phyloP scores from a whole-genome alignment of 2,113 vertebrate species.

The Anoplopoma fimbria region DNA sequence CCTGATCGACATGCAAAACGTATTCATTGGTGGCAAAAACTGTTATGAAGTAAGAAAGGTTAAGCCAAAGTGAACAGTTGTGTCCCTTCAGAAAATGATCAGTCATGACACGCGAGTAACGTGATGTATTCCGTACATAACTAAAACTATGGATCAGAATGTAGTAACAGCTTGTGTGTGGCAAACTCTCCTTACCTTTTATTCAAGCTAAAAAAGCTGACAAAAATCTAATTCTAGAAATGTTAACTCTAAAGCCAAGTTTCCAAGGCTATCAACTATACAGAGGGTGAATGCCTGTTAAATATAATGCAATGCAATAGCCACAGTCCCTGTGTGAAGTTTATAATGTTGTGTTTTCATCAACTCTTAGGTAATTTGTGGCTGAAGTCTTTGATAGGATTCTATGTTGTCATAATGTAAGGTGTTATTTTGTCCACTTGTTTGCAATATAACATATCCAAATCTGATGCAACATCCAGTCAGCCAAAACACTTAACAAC shows the following conservation, averaged over 20 bases:
- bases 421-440: neutral
- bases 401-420: neutral
- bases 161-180: neutral
- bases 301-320: neutral
- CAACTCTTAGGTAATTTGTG: neutral
- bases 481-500: neutral
- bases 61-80: neutral
- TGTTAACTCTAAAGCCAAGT: neutral
- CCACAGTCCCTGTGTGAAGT: neutral
- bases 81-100: no score
- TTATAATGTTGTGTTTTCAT: neutral
- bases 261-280: neutral
- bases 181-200: neutral
- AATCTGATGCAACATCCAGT: neutral
- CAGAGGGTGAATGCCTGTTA: neutral
- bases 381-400: neutral
- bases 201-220: neutral
- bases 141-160: no score
- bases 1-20: constrained; percentile 83
- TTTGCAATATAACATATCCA: neutral
- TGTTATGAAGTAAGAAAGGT: constrained; percentile 84
- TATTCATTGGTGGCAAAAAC: constrained; percentile 82
- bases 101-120: neutral
- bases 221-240: neutral
- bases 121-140: neutral